Evolutionary conservation across 2,113 vertebrate genomes (phyloP).

Genomic region (Fregata magnificens): DNA sequence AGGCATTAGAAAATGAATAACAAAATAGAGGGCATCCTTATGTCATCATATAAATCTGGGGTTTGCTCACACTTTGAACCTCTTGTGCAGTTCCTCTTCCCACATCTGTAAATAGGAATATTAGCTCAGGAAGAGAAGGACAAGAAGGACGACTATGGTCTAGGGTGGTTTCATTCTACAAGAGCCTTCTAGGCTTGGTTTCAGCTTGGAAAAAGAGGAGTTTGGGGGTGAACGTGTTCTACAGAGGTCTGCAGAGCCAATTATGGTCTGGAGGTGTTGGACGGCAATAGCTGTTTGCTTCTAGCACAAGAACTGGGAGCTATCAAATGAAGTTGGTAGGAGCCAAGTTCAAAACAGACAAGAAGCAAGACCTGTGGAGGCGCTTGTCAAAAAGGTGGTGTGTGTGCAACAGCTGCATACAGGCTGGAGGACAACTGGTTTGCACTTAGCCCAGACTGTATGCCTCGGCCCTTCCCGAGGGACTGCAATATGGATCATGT

Average conservation of each 20-base stretch:
- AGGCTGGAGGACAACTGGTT: not conserved
- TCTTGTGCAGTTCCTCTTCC: not conserved
- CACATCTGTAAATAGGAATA: not conserved
- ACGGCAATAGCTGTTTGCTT: not conserved
- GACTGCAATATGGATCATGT: accelerated
- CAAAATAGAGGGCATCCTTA: no score
- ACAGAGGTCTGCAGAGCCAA: not conserved
- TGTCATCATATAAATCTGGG: no score
- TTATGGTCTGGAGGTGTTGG: not conserved
- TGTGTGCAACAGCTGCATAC: accelerated
- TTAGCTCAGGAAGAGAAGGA: not conserved
- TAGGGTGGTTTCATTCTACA: not conserved
- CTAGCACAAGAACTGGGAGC: not conserved
- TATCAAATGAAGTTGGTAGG: not conserved
- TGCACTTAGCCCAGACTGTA: not conserved
- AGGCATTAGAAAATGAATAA: not conserved
- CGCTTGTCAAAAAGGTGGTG: not conserved
- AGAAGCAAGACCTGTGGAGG: not conserved
- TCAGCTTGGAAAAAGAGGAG: not conserved
- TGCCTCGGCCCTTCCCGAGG: not conserved
- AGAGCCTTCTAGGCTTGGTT: not conserved
- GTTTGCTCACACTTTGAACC: not conserved
- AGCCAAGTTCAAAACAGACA: not conserved
- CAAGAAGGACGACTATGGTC: not conserved
- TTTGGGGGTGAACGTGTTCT: not conserved